These are phyloP conservation scores for Etheostoma perlongum DNA, from an alignment of 2,797 vertebrate genomes.

Conservation along the genomic window DNA sequence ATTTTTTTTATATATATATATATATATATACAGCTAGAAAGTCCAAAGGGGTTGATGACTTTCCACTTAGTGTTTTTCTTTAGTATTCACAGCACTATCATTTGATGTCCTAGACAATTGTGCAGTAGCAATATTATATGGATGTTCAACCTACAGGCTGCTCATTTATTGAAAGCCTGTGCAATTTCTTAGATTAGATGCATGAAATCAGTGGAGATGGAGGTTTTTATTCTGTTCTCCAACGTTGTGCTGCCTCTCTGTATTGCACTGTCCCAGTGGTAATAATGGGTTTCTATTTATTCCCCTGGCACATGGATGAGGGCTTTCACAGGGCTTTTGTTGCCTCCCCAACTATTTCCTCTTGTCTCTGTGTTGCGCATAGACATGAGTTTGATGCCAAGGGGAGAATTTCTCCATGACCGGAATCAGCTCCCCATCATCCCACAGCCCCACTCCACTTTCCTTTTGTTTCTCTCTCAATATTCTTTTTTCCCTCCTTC, in stretches of 20 bases:
- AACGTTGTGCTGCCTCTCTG: slow-evolving; percentile 28
- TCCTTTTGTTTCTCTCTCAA: slow-evolving; percentile 46
- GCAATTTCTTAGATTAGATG: slow-evolving; percentile 48
- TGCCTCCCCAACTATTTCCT: slow-evolving; percentile 61
- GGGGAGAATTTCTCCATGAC: slow-evolving; percentile 66
- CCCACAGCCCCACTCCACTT: slow-evolving; percentile 31
- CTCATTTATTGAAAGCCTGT: not conserved
- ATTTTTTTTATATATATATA: too few species aligned
- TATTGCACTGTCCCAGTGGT: slow-evolving; percentile 48
- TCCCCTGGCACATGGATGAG: slow-evolving; percentile 58
- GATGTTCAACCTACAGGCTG: slow-evolving; percentile 11
- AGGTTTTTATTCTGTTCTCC: slow-evolving; percentile 19
- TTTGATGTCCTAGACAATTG: slow-evolving; percentile 33
- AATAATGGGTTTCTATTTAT: slow-evolving; percentile 73
- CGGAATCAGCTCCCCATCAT: slow-evolving; percentile 60
- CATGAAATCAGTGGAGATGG: slow-evolving; percentile 43
- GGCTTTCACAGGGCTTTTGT: slow-evolving; percentile 65
- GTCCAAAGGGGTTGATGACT: slow-evolving; percentile 5
- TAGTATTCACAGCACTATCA: slow-evolving; percentile 11
- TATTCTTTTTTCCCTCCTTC: slow-evolving; percentile 28
- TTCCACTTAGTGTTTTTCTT: slow-evolving; percentile 10
- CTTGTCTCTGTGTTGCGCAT: slow-evolving; percentile 37
- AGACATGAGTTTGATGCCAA: slow-evolving; percentile 58
- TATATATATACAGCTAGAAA: not conserved
- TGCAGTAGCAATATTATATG: slow-evolving; percentile 22